phyloP scores from a whole-genome alignment of 2,888 invertebrate genomes.

The Melitaea athalia region DNA sequence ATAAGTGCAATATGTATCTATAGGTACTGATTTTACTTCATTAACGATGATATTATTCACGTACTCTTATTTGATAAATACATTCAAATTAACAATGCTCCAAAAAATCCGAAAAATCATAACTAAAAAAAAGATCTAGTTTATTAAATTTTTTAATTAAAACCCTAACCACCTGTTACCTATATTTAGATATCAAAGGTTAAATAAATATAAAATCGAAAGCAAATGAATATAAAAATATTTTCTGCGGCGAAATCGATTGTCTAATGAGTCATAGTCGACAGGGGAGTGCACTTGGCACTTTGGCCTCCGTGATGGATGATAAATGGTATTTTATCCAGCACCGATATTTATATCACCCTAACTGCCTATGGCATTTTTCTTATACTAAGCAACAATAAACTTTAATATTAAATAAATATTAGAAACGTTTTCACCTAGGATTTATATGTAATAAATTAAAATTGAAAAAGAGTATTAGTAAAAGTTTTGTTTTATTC shows the following conservation, averaged over 20 bases:
- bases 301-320: constrained; percentile 67
- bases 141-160: too few species aligned
- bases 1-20: constrained; percentile 3
- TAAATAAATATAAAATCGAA: too few species aligned
- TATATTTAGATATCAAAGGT: background rate
- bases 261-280: constrained; percentile 76
- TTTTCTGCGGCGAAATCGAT: constrained; percentile 57
- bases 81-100: background rate
- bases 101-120: too few species aligned
- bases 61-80: background rate
- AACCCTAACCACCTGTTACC: background rate
- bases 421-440: background rate
- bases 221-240: constrained; percentile 25
- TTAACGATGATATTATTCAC: background rate
- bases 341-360: constrained; percentile 56
- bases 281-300: constrained; percentile 78
- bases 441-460: too few species aligned
- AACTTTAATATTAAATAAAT: constrained; percentile 2
- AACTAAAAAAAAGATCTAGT: too few species aligned
- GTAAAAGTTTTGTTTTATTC: too few species aligned
- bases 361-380: constrained; percentile 58
- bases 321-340: constrained; percentile 71
- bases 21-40: background rate
- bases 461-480: too few species aligned
- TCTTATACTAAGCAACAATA: constrained; percentile 22